Evolutionary conservation across 2,888 invertebrate genomes (phyloP).

Genomic region (Ochropleura leucogaster): DNA sequence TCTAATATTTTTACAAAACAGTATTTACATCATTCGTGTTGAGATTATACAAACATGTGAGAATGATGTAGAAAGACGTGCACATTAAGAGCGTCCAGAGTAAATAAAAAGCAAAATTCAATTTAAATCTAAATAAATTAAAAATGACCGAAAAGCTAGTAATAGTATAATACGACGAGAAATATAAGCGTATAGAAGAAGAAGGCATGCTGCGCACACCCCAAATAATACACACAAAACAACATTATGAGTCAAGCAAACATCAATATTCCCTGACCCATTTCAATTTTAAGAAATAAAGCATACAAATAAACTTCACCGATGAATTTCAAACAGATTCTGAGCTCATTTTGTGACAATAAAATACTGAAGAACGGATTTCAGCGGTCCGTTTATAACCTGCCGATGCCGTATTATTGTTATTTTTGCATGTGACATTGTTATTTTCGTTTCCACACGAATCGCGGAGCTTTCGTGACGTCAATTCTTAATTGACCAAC

Average conservation of each 20-base stretch:
- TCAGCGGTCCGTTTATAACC: slow-evolving; percentile 51
- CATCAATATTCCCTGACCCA: slow-evolving; percentile 40
- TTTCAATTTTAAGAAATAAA: slow-evolving; percentile 49
- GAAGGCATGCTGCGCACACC: no score
- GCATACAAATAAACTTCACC: slow-evolving; percentile 21
- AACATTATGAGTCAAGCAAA: slow-evolving; percentile 7
- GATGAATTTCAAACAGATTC: slow-evolving; percentile 42
- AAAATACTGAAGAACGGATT: slow-evolving; percentile 42
- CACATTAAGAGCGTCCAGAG: no score
- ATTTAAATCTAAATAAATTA: no score
- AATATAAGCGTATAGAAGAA: no score
- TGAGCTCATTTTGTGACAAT: slow-evolving; percentile 48
- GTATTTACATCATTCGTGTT: no score
- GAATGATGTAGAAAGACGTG: no score
- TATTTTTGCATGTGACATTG: slow-evolving; percentile 65
- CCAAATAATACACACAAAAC: neutral
- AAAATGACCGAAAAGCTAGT: no score
- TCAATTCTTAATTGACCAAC: slow-evolving; percentile 57
- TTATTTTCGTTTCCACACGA: slow-evolving; percentile 61
- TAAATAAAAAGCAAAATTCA: no score
- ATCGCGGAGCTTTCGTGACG: slow-evolving; percentile 57
- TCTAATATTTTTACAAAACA: no score
- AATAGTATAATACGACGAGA: no score
- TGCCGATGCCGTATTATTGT: slow-evolving; percentile 48
- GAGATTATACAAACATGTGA: no score